Percentiles rank a stretch among this genome's conserved stretches.
Evolutionary conservation across 1,140 invertebrate species (phyloP).

Genomic region (Rhopalosiphum padi): DNA sequence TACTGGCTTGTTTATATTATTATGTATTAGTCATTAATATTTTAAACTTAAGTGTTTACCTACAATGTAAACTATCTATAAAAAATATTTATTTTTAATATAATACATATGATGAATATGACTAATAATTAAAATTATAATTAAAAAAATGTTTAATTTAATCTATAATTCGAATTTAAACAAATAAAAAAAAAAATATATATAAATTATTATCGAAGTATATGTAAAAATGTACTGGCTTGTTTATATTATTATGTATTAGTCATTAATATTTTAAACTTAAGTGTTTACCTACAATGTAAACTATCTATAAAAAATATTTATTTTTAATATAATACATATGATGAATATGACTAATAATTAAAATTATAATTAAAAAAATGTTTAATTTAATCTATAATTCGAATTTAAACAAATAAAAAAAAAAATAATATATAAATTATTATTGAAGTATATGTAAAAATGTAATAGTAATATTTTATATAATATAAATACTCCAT

Average conservation of each 20-base stretch:
- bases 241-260: not conserved
- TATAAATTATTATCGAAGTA: too few species aligned
- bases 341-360: not conserved
- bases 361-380: not conserved
- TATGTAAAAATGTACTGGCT: too few species aligned
- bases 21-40: not conserved
- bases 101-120: not conserved
- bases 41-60: not conserved
- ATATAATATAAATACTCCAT: too few species aligned
- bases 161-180: too few species aligned
- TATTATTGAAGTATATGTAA: too few species aligned
- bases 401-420: too few species aligned
- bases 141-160: not conserved
- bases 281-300: not conserved
- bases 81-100: not conserved
- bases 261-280: not conserved
- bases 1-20: not conserved
- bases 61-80: not conserved
- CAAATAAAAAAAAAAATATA: too few species aligned
- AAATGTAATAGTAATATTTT: too few species aligned
- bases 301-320: not conserved
- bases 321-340: not conserved
- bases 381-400: not conserved
- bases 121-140: not conserved
- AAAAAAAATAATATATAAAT: too few species aligned